A percentile compares a stretch with the other conserved stretches of the same genome.
phyloP scores from a whole-genome alignment of 2,888 invertebrate species.

The Diachrysia chrysitis region DNA sequence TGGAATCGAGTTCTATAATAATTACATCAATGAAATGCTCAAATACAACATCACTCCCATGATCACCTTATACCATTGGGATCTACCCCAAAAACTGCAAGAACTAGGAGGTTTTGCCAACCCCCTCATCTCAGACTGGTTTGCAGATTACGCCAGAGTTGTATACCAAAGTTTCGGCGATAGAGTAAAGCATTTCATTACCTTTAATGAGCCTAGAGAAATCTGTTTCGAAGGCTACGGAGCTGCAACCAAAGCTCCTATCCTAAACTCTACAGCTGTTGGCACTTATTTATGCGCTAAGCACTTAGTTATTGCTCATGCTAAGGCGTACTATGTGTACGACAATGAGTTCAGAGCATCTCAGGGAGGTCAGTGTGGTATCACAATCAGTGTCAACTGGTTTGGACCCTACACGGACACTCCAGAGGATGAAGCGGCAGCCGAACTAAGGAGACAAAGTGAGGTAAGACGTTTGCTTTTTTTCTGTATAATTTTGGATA shows the following conservation, averaged over 20 bases:
- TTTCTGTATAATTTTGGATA: too few species aligned
- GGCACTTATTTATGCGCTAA: conserved; percentile 86
- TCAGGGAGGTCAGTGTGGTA: conserved; percentile 65
- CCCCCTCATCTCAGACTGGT: conserved; percentile 78
- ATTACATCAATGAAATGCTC: conserved; percentile 89
- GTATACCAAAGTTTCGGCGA: conserved; percentile 82
- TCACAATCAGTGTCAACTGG: conserved; percentile 65
- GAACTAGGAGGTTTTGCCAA: conserved; percentile 87
- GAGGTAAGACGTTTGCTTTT: conserved; percentile 34
- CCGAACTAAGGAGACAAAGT: conserved; percentile 64
- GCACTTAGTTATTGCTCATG: conserved; percentile 87
- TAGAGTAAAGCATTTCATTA: conserved; percentile 87
- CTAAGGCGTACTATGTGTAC: conserved; percentile 79
- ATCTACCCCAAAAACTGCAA: conserved; percentile 86
- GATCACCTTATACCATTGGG: conserved; percentile 88
- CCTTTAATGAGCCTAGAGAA: conserved; percentile 88
- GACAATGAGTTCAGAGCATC: conserved; percentile 68
- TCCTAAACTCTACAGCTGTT: conserved; percentile 75
- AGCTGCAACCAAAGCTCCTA: conserved; percentile 65
- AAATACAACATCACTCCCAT: conserved; percentile 90
- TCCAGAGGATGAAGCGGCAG: conserved; percentile 73
- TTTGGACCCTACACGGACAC: conserved; percentile 70
- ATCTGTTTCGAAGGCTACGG: conserved; percentile 82
- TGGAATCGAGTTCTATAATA: conserved; percentile 91
- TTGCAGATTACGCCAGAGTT: conserved; percentile 82